Evolutionary conservation across 2,888 invertebrate species (phyloP).

Genomic region (Callimorpha dominula): DNA sequence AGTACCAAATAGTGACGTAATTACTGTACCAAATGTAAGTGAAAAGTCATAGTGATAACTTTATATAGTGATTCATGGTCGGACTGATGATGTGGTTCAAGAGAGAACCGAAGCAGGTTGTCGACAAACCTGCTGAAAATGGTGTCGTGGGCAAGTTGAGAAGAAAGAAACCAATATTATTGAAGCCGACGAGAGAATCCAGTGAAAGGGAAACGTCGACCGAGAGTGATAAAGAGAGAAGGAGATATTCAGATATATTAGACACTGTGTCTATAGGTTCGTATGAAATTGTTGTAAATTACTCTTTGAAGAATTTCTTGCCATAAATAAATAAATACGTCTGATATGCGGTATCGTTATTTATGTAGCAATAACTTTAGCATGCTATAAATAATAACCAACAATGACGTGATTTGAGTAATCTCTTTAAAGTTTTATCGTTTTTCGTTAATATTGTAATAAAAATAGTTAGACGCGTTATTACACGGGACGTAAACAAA

Average conservation of each 20-base stretch:
- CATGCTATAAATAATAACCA: slow-evolving; percentile 23
- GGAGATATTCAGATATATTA: slow-evolving; percentile 80
- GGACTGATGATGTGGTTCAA: slow-evolving; percentile 84
- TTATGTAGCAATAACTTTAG: slow-evolving; percentile 28
- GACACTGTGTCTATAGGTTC: slow-evolving; percentile 81
- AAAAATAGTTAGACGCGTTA: not conserved
- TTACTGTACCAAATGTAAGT: slow-evolving; percentile 29
- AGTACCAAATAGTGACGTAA: slow-evolving; percentile 22
- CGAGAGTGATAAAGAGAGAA: slow-evolving; percentile 81
- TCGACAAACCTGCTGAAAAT: slow-evolving; percentile 73
- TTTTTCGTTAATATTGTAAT: slow-evolving; percentile 17
- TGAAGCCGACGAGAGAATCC: slow-evolving; percentile 80
- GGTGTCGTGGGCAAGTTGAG: slow-evolving; percentile 75
- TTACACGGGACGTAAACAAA: slow-evolving; percentile 20
- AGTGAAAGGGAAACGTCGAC: slow-evolving; percentile 82
- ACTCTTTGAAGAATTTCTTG: slow-evolving; percentile 54
- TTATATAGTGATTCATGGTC: slow-evolving; percentile 43
- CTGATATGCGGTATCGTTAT: slow-evolving; percentile 38
- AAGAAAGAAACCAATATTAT: slow-evolving; percentile 75
- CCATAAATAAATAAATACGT: slow-evolving; percentile 48
- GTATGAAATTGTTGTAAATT: slow-evolving; percentile 34
- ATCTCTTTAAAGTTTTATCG: slow-evolving; percentile 28
- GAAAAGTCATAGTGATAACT: slow-evolving; percentile 32
- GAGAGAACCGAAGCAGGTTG: slow-evolving; percentile 76
- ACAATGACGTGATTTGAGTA: slow-evolving; percentile 42